Conservation (phyloP, 1,140 invertebrate genomes). For the Wiebesia pumilae region DNA sequence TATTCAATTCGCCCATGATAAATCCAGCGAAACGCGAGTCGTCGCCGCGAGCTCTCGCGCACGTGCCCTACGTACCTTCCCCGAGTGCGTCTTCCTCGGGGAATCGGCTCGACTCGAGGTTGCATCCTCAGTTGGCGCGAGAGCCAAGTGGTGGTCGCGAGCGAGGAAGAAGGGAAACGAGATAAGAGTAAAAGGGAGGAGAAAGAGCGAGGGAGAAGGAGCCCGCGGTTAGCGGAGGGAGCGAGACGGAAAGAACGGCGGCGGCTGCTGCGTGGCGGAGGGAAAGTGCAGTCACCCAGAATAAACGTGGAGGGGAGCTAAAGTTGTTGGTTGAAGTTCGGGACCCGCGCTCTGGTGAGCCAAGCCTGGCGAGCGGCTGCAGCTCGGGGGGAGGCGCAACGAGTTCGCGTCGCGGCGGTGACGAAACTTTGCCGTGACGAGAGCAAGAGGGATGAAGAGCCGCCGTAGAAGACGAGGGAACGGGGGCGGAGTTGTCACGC, state of each 20-base stretch:
- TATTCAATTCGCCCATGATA: neutral
- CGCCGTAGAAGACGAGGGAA: neutral
- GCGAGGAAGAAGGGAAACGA: constrained; percentile 45
- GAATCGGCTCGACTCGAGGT: neutral
- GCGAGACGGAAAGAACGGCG: constrained; percentile 57
- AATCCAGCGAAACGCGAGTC: constrained; percentile 1
- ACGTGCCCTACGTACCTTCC: neutral
- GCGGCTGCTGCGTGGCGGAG: constrained; percentile 66
- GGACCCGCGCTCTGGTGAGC: constrained; percentile 42
- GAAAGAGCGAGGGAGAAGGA: constrained; percentile 47
- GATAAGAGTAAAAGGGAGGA: constrained; percentile 47
- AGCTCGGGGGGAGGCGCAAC: constrained; percentile 65
- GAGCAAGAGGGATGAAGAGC: constrained; percentile 61
- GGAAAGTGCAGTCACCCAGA: constrained; percentile 75
- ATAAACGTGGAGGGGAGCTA: constrained; percentile 73
- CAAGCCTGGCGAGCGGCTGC: constrained; percentile 18
- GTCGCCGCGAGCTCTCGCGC: neutral
- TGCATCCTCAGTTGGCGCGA: too few relatives aligned
- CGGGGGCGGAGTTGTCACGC: constrained; percentile 68
- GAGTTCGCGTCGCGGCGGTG: constrained; percentile 72
- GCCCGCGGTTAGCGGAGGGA: constrained; percentile 55
- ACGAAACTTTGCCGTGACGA: constrained; percentile 75
- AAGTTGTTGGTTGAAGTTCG: constrained; percentile 74
- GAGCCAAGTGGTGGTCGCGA: neutral
- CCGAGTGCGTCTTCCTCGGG: neutral